Percentiles rank a stretch among this genome's conserved stretches.
Conservation (phyloP, 2,797 vertebrate genomes). For the Corythornis leucogaster region DNA sequence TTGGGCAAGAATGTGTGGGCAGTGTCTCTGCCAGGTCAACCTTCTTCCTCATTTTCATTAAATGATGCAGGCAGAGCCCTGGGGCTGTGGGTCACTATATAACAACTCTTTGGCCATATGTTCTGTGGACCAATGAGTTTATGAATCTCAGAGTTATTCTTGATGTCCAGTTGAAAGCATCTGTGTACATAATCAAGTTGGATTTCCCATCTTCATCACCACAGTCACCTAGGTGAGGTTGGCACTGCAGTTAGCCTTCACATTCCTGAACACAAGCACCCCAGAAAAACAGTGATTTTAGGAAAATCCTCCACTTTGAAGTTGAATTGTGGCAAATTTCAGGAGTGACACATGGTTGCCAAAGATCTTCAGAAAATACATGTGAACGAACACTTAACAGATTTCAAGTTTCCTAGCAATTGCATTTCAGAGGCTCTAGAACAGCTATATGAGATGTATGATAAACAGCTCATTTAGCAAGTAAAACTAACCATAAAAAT, state of each 20-base stretch:
- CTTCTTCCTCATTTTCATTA: neutral
- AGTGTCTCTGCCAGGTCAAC: neutral
- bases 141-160: neutral
- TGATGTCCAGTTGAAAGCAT: neutral
- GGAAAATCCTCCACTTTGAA: neutral
- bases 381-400: neutral
- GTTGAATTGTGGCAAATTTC: neutral
- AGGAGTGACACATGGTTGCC: neutral
- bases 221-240: neutral
- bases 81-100: neutral
- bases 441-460: neutral
- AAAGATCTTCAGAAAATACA: neutral
- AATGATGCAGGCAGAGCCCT: neutral
- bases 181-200: neutral
- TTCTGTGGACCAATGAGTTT: neutral
- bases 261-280: neutral
- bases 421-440: neutral
- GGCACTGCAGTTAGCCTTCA: neutral
- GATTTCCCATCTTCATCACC: neutral
- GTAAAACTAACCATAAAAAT: neutral
- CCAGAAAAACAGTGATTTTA: neutral
- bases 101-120: accelerated
- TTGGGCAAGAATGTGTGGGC: neutral
- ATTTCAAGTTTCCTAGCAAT: neutral
- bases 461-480: neutral